Conservation (phyloP, 2,888 invertebrate species). For the Rhingia rostrata region DNA sequence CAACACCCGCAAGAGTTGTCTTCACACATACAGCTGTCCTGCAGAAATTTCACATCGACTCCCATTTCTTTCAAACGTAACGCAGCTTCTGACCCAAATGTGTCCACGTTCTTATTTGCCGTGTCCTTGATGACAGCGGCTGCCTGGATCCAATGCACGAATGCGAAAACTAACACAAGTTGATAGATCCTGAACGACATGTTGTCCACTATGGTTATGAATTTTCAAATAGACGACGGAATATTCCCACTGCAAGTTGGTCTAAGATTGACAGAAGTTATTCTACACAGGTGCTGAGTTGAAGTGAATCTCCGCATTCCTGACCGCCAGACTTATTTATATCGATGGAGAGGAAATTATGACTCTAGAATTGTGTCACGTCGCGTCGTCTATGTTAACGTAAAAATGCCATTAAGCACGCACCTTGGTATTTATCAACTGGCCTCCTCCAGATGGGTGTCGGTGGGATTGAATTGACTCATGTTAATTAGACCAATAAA, state of each 20-base stretch:
- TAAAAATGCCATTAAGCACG: slow-evolving; percentile 56
- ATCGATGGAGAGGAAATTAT: slow-evolving; percentile 32
- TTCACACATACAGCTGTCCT: slow-evolving; percentile 49
- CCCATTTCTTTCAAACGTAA: slow-evolving; percentile 46
- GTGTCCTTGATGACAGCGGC: not conserved
- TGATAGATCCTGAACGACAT: slow-evolving; percentile 42
- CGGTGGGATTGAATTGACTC: slow-evolving; percentile 11
- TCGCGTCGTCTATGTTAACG: slow-evolving; percentile 41
- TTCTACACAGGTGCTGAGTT: slow-evolving; percentile 43
- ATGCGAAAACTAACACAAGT: slow-evolving; percentile 22
- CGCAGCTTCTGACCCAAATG: slow-evolving; percentile 38
- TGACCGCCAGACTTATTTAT: slow-evolving; percentile 37
- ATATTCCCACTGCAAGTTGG: slow-evolving; percentile 4
- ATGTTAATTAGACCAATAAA: slow-evolving; percentile 39
- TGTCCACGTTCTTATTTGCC: not conserved
- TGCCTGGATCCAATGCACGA: slow-evolving; percentile 22
- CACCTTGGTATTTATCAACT: slow-evolving; percentile 45
- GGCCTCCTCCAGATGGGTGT: slow-evolving; percentile 10
- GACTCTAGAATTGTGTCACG: slow-evolving; percentile 59
- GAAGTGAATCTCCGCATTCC: slow-evolving; percentile 59
- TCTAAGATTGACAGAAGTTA: slow-evolving; percentile 10
- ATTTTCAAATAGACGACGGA: slow-evolving; percentile 28
- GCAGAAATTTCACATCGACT: slow-evolving; percentile 39
- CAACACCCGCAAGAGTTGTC: slow-evolving; percentile 45
- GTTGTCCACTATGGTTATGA: slow-evolving; percentile 31